Conservation (phyloP, 2,113 vertebrate species). For the Eublepharis macularius region DNA sequence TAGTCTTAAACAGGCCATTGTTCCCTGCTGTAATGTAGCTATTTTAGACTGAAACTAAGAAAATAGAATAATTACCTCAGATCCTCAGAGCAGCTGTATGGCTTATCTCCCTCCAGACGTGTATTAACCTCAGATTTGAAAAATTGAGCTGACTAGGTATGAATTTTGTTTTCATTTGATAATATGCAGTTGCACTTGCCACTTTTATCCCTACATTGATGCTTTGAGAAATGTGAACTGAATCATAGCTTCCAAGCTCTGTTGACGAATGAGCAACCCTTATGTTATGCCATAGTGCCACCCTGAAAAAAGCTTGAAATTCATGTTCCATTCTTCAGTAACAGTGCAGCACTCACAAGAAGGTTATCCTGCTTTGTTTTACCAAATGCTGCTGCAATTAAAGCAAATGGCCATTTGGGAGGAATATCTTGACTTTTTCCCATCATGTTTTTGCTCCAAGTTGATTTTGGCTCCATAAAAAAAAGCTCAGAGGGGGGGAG, state of each 20-base stretch:
- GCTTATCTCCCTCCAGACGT: not conserved
- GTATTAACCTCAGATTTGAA: not conserved
- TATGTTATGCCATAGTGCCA: not conserved
- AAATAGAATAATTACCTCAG: not conserved
- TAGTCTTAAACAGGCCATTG: not conserved
- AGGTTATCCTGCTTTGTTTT: too few species aligned
- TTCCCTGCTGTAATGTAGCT: not conserved
- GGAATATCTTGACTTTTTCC: too few species aligned
- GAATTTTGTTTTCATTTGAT: not conserved
- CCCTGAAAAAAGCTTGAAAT: too few species aligned
- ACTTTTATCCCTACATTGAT: not conserved
- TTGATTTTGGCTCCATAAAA: too few species aligned
- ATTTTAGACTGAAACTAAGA: not conserved
- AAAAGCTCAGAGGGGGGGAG: too few species aligned
- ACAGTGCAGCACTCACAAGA: not conserved
- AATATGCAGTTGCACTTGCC: not conserved
- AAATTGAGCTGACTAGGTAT: not conserved
- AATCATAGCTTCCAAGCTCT: not conserved
- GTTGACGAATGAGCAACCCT: not conserved
- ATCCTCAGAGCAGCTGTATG: not conserved
- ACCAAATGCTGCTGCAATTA: too few species aligned
- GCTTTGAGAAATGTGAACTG: not conserved
- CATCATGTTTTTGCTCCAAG: too few species aligned
- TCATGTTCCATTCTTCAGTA: not conserved
- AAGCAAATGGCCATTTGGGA: too few species aligned